phyloP scores from a whole-genome alignment of 2,113 vertebrate species.

The Proterorhinus semilunaris region DNA sequence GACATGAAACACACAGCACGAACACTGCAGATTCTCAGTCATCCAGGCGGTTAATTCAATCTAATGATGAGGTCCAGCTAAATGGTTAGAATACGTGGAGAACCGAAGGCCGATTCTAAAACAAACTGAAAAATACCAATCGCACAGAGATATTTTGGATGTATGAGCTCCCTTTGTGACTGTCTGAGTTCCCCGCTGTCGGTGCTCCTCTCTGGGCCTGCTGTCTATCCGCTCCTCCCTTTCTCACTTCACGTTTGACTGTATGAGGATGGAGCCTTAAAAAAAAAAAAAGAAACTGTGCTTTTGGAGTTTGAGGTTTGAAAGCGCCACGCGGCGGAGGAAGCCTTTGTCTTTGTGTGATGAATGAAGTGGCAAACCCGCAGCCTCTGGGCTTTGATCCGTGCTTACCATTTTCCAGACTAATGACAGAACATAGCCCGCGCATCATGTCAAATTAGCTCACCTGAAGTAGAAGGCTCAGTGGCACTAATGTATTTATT shows the following conservation, averaged over 20 bases:
- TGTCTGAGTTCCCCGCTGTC: conserved; percentile 34
- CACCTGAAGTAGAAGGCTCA: conserved; percentile 68
- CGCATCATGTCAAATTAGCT: conserved; percentile 83
- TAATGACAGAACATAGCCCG: conserved; percentile 82
- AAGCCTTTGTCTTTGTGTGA: conserved; percentile 92
- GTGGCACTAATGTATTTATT: conserved; percentile 75
- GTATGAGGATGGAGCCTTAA: conserved; percentile 77
- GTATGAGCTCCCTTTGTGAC: too few relatives aligned
- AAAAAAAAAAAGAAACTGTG: conserved; percentile 91
- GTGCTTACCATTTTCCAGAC: conserved; percentile 71
- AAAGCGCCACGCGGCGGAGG: conserved; percentile 77
- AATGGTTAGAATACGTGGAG: too few relatives aligned
- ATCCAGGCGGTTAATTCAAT: too few relatives aligned
- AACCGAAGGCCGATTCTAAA: too few relatives aligned
- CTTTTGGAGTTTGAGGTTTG: conserved; percentile 70
- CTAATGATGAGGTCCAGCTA: too few relatives aligned
- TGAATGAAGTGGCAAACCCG: conserved; percentile 90
- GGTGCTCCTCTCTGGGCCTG: conserved; percentile 39
- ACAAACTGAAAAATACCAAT: too few relatives aligned
- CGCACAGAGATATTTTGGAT: too few relatives aligned
- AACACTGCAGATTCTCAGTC: too few relatives aligned
- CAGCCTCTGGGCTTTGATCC: conserved; percentile 89
- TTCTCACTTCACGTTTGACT: conserved; percentile 62
- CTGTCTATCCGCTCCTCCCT: conserved; percentile 44
- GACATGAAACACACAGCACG: too few relatives aligned